These are phyloP conservation scores for Agelastica alni DNA, from an alignment of 2,888 invertebrate species.

Conservation along the genomic window DNA sequence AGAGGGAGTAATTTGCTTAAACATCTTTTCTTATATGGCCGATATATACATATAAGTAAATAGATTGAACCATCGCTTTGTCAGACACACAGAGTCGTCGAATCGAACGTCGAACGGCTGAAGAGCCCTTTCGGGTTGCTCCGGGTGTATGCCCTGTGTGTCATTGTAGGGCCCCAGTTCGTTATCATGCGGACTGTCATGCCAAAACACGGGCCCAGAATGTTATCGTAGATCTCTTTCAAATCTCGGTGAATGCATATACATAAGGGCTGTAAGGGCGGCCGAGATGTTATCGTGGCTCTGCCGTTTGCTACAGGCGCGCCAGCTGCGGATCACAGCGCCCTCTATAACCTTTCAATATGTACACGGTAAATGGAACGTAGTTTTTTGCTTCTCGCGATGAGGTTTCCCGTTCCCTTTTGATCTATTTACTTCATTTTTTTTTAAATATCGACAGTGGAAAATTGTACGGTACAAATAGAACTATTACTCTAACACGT, in stretches of 20 bases:
- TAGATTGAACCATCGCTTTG: conserved; percentile 34
- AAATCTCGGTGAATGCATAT: conserved; percentile 59
- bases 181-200: conserved; percentile 58
- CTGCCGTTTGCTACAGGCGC: conserved; percentile 53
- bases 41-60: conserved; percentile 27
- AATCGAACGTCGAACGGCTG: conserved; percentile 36
- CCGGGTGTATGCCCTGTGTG: conserved; percentile 27
- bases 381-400: not conserved
- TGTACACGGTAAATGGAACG: conserved; percentile 6
- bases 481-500: too few relatives aligned
- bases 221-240: conserved; percentile 60
- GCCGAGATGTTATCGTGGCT: conserved; percentile 53
- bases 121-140: conserved; percentile 40
- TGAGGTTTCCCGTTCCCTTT: not conserved
- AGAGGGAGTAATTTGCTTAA: conserved; percentile 28
- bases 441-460: too few relatives aligned
- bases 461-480: too few relatives aligned
- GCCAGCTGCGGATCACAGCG: conserved; percentile 50
- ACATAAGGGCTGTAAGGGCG: conserved; percentile 51
- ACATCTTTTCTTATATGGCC: conserved; percentile 28
- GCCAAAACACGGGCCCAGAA: conserved; percentile 60
- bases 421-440: too few relatives aligned
- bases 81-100: conserved; percentile 22
- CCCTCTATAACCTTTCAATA: conserved; percentile 20
- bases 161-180: conserved; percentile 51